Evolutionary conservation across 2,888 invertebrate genomes (phyloP), one percentile per base, ranked within the genome.

Genomic region (Endotricha flammealis): DNA sequence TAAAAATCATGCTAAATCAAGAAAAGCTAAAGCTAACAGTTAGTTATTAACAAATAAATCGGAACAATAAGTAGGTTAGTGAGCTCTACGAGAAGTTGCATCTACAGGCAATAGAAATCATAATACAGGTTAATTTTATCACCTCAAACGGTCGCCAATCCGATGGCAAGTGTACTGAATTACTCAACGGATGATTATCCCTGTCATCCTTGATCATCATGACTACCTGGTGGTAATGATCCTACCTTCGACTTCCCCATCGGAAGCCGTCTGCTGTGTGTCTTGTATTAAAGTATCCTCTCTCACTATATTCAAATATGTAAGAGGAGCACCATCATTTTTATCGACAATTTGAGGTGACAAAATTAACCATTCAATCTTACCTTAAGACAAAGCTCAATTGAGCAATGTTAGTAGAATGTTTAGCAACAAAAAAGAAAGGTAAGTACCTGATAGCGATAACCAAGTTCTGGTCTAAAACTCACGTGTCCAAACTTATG

Each of bases 401-500:
- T 11, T n/a, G 17, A 14, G 16, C 11, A 36, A n/a, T 35, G 42
- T 70, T 69, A 72, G 67, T 70, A 44, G 17, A 36, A n/a, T n/a
- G n/a, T 41, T 72, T 71, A 72, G 62, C 54, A 53, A 57, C 46
- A 60, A 63, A 63, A 59, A 57, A 52, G 50, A 51, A 69, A 56
- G 60, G 53, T 54, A 60, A 63, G 57, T 83, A 83, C 83, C 82
- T 83, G 66, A 51, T 83, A 83, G 63, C 53, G 48, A 57, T 55
- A 78, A 60, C 55, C 64, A 55, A 72, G 59, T 53, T 72, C 71
- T 48, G 46, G 55, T 50, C 46, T 50, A 51, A 57, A 69, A 92
- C 95, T 92, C 90, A 95, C 95, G 81, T 94, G 93, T 74, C 96
- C 96, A 77, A 96, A 96, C 88, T 95, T 94, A 77, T 96, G 96